phyloP scores from a whole-genome alignment of 2,797 vertebrate species.

The Hafferia zeledoni region DNA sequence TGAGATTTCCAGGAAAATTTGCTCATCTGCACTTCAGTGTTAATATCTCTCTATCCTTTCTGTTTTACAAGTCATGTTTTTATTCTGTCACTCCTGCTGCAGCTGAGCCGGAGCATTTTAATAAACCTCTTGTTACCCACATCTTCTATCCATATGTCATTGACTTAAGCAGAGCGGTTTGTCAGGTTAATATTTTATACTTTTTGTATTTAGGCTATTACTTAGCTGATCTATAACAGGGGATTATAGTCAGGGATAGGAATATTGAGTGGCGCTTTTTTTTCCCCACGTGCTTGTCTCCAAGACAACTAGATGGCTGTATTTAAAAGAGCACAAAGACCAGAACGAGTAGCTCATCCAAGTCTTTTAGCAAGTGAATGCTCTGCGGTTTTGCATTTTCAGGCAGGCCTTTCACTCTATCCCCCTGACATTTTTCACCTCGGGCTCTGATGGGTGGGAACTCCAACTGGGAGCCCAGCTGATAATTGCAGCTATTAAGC shows the following conservation, averaged over 20 bases:
- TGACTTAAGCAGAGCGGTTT: constrained; percentile 44
- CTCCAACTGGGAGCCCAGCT: constrained; percentile 76
- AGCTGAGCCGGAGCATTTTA: constrained; percentile 18
- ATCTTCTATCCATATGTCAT: constrained; percentile 40
- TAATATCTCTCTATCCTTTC: background rate
- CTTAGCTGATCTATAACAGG: constrained; percentile 27
- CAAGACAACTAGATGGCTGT: constrained; percentile 80
- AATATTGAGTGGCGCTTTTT: background rate
- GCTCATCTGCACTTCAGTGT: constrained; percentile 13
- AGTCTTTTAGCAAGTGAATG: constrained; percentile 89
- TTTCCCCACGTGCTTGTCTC: constrained; percentile 77
- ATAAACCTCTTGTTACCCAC: constrained; percentile 53
- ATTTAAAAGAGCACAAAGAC: constrained; percentile 83
- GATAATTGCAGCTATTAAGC: constrained; percentile 84
- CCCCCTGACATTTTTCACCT: constrained; percentile 75
- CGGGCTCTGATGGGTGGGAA: constrained; percentile 77
- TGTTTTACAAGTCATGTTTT: constrained; percentile 13
- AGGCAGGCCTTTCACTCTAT: constrained; percentile 63
- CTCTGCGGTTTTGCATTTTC: constrained; percentile 73
- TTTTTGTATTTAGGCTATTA: constrained; percentile 41
- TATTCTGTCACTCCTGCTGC: constrained; percentile 1
- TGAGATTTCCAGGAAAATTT: constrained; percentile 34
- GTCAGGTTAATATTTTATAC: constrained; percentile 45
- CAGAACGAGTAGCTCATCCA: constrained; percentile 80
- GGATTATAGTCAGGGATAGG: constrained; percentile 8